Evolutionary conservation across 1,140 invertebrate genomes (phyloP).

Genomic region (Spodoptera litura): DNA sequence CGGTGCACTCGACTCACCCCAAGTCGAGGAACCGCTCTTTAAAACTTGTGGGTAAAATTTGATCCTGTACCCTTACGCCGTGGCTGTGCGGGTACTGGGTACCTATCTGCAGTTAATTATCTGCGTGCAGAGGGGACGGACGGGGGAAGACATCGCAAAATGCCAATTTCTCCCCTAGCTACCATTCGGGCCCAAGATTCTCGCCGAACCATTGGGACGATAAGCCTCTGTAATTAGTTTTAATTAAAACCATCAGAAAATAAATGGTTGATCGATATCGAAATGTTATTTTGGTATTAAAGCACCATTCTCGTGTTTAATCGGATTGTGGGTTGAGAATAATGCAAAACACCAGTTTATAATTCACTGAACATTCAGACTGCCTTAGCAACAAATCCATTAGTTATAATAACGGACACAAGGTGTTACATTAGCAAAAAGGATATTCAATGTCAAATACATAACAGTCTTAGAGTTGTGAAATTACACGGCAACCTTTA

Average conservation of each 20-base stretch:
- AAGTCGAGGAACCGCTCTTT: slow-evolving; percentile 68
- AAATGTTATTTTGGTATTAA: slow-evolving; percentile 38
- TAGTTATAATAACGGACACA: slow-evolving; percentile 3
- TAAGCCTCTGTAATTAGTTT: slow-evolving; percentile 76
- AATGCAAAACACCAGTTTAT: slow-evolving; percentile 18
- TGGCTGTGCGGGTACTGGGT: slow-evolving; percentile 63
- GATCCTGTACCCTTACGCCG: slow-evolving; percentile 63
- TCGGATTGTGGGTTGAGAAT: background rate
- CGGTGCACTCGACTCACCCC: slow-evolving; percentile 61
- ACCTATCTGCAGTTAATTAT: slow-evolving; percentile 83
- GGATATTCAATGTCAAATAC: background rate
- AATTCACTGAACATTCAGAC: slow-evolving; percentile 37
- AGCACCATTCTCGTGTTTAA: slow-evolving; percentile 29
- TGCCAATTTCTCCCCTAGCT: slow-evolving; percentile 72
- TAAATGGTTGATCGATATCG: slow-evolving; percentile 46
- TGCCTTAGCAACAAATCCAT: slow-evolving; percentile 7
- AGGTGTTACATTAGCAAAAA: background rate
- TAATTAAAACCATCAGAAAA: slow-evolving; percentile 73
- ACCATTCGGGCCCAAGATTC: slow-evolving; percentile 64
- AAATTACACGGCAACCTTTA: background rate
- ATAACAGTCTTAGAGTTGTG: too few species aligned
- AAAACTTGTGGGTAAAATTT: slow-evolving; percentile 81
- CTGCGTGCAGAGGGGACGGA: slow-evolving; percentile 70
- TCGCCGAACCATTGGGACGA: slow-evolving; percentile 67
- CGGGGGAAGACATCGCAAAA: slow-evolving; percentile 70